Conservation (phyloP, 2,113 vertebrate genomes). For the Scophthalmus maximus region DNA sequence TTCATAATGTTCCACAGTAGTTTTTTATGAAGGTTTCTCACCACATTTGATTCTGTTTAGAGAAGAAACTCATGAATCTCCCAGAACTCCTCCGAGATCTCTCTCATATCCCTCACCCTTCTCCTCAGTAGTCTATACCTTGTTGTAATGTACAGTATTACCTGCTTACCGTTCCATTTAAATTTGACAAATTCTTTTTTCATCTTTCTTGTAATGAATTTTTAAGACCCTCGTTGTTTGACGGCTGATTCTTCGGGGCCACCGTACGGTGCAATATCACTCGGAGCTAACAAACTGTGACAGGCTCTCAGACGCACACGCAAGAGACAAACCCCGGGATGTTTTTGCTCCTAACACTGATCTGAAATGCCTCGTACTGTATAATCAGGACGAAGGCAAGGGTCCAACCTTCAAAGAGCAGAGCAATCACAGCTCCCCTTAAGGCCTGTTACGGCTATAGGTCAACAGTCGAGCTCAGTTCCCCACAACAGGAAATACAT, state of each 20-base stretch:
- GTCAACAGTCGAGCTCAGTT: slow-evolving; percentile 63
- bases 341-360: slow-evolving; percentile 30
- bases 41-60: too few relatives aligned
- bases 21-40: too few relatives aligned
- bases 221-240: neutral
- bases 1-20: too few relatives aligned
- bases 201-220: neutral
- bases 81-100: neutral
- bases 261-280: slow-evolving; percentile 9
- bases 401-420: slow-evolving; percentile 66
- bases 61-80: too few relatives aligned
- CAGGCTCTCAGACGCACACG: slow-evolving; percentile 20
- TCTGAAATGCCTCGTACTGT: slow-evolving; percentile 51
- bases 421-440: slow-evolving; percentile 61
- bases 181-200: neutral
- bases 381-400: slow-evolving; percentile 46
- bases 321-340: slow-evolving; percentile 32
- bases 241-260: neutral
- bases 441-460: slow-evolving; percentile 62
- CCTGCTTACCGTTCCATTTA: neutral
- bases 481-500: slow-evolving; percentile 49
- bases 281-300: slow-evolving; percentile 13
- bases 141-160: neutral
- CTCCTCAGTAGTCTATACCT: neutral
- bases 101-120: neutral